Evolutionary conservation across 2,888 invertebrate species (phyloP), one percentile per base, ranked within the genome.

Genomic region (Cryptophagus acutangulus): DNA sequence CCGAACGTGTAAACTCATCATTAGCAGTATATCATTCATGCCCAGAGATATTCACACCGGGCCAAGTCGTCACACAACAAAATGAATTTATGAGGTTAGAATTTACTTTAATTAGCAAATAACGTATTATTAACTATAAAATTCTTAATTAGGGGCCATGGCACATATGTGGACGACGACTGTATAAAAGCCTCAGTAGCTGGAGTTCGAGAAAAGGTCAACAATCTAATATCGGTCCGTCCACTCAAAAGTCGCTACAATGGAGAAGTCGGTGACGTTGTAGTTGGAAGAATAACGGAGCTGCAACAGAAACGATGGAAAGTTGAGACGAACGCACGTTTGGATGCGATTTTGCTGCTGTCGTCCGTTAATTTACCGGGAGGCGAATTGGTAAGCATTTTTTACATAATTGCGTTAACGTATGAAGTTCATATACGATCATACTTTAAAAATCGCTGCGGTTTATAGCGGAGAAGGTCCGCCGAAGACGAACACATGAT

Each of bases 351-450:
- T 29, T 75, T 99, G 8, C 76, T 89, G 45, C 71, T 99, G 12
- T 91, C 94, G 0, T 88, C 94, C 18, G 94, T 99, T 1, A 96
- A 97, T 74, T 75, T 99, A 46, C 97, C 97, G n/a, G 96, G 96
- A 17, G 90, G 91, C 38, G 97, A 97, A 75, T 71, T 96, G 77
- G 88, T 89, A 72, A 66, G 69, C 37, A 17, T n/a, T n/a, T n/a
- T n/a, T n/a, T n/a, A n/a, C n/a, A n/a, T n/a, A n/a, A n/a, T n/a
- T n/a, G n/a, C n/a, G n/a, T n/a, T n/a, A n/a, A n/a, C n/a, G n/a
- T n/a, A n/a, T n/a, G n/a, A n/a, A n/a, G n/a, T n/a, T n/a, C n/a
- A n/a, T n/a, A n/a, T n/a, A n/a, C n/a, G n/a, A n/a, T n/a, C n/a
- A n/a, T n/a, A n/a, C n/a, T n/a, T n/a, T n/a, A n/a, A n/a, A n/a